Percentiles rank a stretch among this genome's conserved stretches.
These are phyloP conservation scores for Galago senegalensis DNA, from an alignment of 2,797 vertebrate species.

Conservation along the genomic window DNA sequence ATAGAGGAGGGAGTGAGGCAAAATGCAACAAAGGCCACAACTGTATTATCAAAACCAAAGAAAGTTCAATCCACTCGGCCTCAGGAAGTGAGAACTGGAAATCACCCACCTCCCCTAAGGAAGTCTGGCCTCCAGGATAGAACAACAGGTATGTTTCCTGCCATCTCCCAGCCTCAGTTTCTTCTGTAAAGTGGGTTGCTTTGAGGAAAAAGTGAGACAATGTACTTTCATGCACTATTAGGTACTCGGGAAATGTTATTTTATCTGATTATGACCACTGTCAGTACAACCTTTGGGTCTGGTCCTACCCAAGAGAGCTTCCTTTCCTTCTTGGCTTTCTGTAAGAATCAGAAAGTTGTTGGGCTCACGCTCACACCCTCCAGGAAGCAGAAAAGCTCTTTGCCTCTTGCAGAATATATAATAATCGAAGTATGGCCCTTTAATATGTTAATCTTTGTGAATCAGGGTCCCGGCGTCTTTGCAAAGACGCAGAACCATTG, in stretches of 20 bases:
- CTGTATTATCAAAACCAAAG: neutral
- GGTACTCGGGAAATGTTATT: neutral
- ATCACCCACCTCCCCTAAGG: accelerated
- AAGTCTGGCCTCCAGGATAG: neutral
- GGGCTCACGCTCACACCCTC: neutral
- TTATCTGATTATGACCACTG: neutral
- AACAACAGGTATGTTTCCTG: neutral
- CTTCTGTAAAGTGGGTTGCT: neutral
- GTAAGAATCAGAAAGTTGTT: neutral
- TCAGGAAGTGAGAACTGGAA: neutral
- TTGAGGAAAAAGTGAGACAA: neutral
- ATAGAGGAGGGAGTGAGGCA: neutral
- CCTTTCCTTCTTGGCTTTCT: neutral
- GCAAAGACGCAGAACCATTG: neutral
- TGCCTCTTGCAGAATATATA: neutral
- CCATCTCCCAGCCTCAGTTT: neutral
- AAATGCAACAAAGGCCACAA: neutral
- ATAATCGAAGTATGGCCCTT: neutral
- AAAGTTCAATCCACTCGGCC: neutral
- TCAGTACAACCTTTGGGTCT: neutral
- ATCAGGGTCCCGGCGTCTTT: conserved; percentile 52
- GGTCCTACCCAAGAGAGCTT: neutral
- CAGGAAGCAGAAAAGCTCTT: neutral
- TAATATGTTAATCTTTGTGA: conserved; percentile 52
- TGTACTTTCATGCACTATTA: neutral